Percentiles rank a stretch among this genome's conserved stretches.
phyloP scores from a whole-genome alignment of 2,797 vertebrate species.

The Hypotaenidia philippensis region DNA sequence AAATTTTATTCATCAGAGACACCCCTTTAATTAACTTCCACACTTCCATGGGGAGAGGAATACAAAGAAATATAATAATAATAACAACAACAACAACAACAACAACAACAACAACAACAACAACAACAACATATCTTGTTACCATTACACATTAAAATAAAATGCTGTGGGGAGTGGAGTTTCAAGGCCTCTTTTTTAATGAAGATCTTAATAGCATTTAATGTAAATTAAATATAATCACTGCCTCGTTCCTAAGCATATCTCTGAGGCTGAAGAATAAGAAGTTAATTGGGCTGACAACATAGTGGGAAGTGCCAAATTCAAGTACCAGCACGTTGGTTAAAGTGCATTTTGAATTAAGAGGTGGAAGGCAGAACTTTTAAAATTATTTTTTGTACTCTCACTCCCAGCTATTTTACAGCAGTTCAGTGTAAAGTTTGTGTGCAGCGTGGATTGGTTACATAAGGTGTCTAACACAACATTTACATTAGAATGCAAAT shows the following conservation, averaged over 20 bases:
- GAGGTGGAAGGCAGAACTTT: not conserved
- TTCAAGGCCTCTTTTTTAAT: slow-evolving; percentile 37
- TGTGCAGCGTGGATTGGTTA: not conserved
- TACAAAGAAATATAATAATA: slow-evolving; percentile 8
- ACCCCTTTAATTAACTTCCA: slow-evolving; percentile 65
- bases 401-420: not conserved
- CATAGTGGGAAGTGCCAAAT: not conserved
- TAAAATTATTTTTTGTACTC: not conserved
- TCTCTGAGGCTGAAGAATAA: slow-evolving; percentile 24
- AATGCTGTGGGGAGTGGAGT: slow-evolving; percentile 3
- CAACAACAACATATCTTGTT: not conserved
- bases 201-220: slow-evolving; percentile 51
- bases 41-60: not conserved
- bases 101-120: not conserved
- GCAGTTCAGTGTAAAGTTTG: not conserved
- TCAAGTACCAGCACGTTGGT: not conserved
- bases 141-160: slow-evolving; percentile 49
- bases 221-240: slow-evolving; percentile 62
- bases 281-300: slow-evolving; percentile 56
- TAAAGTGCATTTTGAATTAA: not conserved
- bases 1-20: slow-evolving; percentile 24
- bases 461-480: not conserved
- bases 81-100: not conserved
- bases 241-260: not conserved
- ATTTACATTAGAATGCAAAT: slow-evolving; percentile 33